phyloP scores from a whole-genome alignment of 2,113 vertebrate genomes.

The Ciconia stormi region DNA sequence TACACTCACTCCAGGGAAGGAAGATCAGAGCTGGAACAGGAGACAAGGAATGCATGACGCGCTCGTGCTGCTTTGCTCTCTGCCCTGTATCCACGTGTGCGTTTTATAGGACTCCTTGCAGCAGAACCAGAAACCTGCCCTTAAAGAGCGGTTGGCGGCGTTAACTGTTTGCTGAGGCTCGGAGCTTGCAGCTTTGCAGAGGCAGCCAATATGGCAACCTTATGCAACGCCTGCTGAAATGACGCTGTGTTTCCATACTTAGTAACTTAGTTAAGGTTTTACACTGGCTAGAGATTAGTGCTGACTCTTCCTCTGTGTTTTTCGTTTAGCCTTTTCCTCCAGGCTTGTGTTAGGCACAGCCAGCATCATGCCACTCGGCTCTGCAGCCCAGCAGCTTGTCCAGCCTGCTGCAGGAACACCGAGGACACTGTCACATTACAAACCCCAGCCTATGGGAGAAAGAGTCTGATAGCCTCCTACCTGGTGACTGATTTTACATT shows the following conservation, averaged over 20 bases:
- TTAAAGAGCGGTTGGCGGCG: neutral
- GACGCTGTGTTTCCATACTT: neutral
- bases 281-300: neutral
- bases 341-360: neutral
- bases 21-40: neutral
- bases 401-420: neutral
- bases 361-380: neutral
- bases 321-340: neutral
- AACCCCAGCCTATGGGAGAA: neutral
- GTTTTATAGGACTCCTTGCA: neutral
- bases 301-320: neutral
- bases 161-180: neutral
- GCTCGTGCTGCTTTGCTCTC: neutral
- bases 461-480: neutral
- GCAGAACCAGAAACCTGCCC: neutral
- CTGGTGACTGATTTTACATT: neutral
- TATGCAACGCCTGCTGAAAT: neutral
- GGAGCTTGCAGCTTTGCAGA: neutral
- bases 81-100: neutral
- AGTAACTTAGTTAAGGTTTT: slow-evolving; percentile 26
- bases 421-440: accelerated
- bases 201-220: neutral
- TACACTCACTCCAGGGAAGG: neutral
- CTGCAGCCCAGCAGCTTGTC: neutral
- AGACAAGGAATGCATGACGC: neutral